Evolutionary conservation across 2,113 vertebrate genomes (phyloP).

Genomic region (Neolamprologus devosi): DNA sequence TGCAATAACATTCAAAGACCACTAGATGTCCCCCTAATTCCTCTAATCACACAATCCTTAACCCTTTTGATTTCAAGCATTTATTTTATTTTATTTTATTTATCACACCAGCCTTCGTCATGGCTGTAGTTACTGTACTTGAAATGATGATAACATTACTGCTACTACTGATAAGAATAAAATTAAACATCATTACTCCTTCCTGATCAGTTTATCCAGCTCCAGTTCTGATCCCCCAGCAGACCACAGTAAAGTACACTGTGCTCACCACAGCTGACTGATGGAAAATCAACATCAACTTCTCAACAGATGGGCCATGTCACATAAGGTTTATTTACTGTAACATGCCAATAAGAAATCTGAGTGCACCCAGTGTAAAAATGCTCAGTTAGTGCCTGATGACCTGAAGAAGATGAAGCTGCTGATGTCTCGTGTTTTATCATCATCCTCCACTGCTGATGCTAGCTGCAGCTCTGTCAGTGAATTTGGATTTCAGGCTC

Average conservation of each 20-base stretch:
- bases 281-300: background rate
- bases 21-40: background rate
- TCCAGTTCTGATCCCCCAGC: background rate
- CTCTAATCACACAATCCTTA: fast-evolving
- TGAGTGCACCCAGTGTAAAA: fast-evolving
- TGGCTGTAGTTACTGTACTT: background rate
- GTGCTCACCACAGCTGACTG: background rate
- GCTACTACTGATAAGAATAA: background rate
- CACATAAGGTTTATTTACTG: background rate
- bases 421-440: fast-evolving
- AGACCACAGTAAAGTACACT: background rate
- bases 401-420: background rate
- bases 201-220: background rate
- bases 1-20: background rate
- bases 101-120: background rate
- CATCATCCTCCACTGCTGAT: background rate
- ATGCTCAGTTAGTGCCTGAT: background rate
- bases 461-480: background rate
- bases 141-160: background rate
- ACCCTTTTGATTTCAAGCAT: fast-evolving
- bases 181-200: fast-evolving
- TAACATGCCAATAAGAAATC: background rate
- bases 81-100: background rate
- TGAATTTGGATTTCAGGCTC: background rate
- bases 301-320: background rate